Percentiles rank a stretch among this genome's conserved stretches.
Conservation (phyloP, 2,888 invertebrate genomes). For the Epinotia demarniana region DNA sequence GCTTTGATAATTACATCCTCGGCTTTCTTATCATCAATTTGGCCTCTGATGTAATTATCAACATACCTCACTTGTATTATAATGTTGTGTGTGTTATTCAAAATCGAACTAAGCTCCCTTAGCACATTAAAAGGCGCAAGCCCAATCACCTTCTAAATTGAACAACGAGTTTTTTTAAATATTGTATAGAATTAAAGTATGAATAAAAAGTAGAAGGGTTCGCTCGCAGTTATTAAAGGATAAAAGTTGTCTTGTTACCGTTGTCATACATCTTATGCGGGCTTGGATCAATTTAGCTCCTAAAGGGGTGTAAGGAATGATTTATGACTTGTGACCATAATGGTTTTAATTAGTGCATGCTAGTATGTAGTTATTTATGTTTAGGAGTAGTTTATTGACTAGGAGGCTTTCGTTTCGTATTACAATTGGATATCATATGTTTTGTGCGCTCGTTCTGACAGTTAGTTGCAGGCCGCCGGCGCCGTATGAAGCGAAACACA, state of each 20-base stretch:
- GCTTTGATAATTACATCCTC: no score
- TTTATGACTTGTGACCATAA: conserved; percentile 71
- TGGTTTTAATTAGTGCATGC: conserved; percentile 73
- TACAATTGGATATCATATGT: neutral
- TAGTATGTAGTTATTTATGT: conserved; percentile 49
- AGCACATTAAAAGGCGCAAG: neutral
- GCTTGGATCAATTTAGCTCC: conserved; percentile 75
- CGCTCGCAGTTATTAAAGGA: conserved; percentile 30
- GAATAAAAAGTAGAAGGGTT: conserved; percentile 37
- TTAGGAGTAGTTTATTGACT: conserved; percentile 13
- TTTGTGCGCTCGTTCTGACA: no score
- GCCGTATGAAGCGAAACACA: no score
- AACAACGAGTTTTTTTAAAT: conserved; percentile 7
- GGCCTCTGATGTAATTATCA: no score
- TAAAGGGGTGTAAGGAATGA: conserved; percentile 77
- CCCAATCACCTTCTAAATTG: conserved; percentile 5
- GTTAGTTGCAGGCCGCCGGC: no score
- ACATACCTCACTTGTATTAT: no score
- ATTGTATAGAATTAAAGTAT: conserved; percentile 27
- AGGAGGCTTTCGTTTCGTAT: neutral
- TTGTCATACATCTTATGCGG: conserved; percentile 71
- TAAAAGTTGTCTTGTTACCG: conserved; percentile 54
- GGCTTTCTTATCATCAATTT: no score
- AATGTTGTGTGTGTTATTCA: no score
- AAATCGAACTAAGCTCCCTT: neutral